Evolutionary conservation across 2,113 vertebrate genomes (phyloP).

Genomic region (Tautogolabrus adspersus): DNA sequence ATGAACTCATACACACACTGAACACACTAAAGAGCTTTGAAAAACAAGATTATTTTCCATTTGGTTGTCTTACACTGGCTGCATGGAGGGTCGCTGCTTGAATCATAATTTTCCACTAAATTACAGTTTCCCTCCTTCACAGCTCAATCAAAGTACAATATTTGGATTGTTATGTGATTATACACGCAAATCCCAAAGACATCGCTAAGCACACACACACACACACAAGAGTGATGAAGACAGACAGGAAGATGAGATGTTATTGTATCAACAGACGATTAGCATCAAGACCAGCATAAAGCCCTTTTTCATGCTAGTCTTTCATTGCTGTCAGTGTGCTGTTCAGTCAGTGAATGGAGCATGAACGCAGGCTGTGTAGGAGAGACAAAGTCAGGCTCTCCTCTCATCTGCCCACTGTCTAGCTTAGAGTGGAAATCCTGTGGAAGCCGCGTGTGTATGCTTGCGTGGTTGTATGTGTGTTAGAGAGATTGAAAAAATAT

Average conservation of each 20-base stretch:
- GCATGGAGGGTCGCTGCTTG: constrained; percentile 44
- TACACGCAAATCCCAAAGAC: constrained; percentile 47
- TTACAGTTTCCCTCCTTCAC: constrained; percentile 67
- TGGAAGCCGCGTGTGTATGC: constrained; percentile 11
- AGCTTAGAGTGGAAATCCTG: constrained; percentile 14
- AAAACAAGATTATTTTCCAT: constrained; percentile 46
- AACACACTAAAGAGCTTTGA: constrained; percentile 24
- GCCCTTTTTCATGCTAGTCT: constrained; percentile 60
- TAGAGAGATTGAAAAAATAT: constrained; percentile 3
- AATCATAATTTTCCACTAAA: constrained; percentile 72
- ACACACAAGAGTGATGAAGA: constrained; percentile 64
- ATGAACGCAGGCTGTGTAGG: constrained; percentile 30
- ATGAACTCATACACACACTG: neutral
- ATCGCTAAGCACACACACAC: constrained; percentile 41
- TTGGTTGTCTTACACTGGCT: constrained; percentile 54
- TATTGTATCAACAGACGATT: constrained; percentile 75
- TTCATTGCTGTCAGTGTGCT: constrained; percentile 62
- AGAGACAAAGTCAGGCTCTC: constrained; percentile 59
- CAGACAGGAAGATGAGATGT: constrained; percentile 77
- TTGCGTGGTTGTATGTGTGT: constrained; percentile 1
- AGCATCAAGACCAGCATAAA: constrained; percentile 68
- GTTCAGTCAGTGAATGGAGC: constrained; percentile 63
- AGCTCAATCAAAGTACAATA: constrained; percentile 74
- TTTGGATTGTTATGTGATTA: constrained; percentile 71
- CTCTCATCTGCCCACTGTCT: constrained; percentile 43